phyloP scores from a whole-genome alignment of 2,888 invertebrate genomes.

The Chloroclysta siterata region DNA sequence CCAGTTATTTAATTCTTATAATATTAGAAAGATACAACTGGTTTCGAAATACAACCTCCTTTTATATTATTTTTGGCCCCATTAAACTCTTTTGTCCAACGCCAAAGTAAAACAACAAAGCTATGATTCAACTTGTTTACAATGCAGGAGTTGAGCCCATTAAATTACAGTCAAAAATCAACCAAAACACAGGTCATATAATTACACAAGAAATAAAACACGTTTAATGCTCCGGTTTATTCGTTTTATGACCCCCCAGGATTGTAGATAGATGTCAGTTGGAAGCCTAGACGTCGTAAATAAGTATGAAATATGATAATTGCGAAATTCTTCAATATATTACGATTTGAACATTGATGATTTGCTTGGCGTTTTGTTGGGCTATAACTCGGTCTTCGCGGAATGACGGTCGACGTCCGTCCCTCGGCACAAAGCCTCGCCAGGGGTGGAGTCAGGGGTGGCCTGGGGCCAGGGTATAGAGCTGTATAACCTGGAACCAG shows the following conservation, averaged over 20 bases:
- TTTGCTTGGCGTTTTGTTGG: constrained; percentile 81
- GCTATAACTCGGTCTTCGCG: constrained; percentile 77
- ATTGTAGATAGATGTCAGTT: constrained; percentile 78
- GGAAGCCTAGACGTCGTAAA: constrained; percentile 82
- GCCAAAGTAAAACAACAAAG: too few relatives aligned
- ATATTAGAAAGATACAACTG: too few relatives aligned
- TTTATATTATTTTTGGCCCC: too few relatives aligned
- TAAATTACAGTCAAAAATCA: constrained; percentile 54
- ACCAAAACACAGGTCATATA: constrained; percentile 60
- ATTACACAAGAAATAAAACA: constrained; percentile 78
- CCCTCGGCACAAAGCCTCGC: constrained; percentile 46
- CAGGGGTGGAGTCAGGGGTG: constrained; percentile 16
- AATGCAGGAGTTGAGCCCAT: constrained; percentile 6
- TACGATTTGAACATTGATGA: constrained; percentile 84
- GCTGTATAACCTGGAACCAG: background rate
- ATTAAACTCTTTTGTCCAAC: too few relatives aligned
- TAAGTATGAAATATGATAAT: constrained; percentile 84
- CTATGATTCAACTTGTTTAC: background rate
- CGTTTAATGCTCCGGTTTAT: constrained; percentile 75
- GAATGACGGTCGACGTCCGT: constrained; percentile 52
- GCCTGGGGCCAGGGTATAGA: background rate
- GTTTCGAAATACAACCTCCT: too few relatives aligned
- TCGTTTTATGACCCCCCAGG: constrained; percentile 75
- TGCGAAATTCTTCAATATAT: constrained; percentile 85
- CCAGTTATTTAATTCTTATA: too few relatives aligned